These are phyloP conservation scores for Tragelaphus imberbis DNA, from an alignment of 2,113 vertebrate genomes.

Conservation along the genomic window DNA sequence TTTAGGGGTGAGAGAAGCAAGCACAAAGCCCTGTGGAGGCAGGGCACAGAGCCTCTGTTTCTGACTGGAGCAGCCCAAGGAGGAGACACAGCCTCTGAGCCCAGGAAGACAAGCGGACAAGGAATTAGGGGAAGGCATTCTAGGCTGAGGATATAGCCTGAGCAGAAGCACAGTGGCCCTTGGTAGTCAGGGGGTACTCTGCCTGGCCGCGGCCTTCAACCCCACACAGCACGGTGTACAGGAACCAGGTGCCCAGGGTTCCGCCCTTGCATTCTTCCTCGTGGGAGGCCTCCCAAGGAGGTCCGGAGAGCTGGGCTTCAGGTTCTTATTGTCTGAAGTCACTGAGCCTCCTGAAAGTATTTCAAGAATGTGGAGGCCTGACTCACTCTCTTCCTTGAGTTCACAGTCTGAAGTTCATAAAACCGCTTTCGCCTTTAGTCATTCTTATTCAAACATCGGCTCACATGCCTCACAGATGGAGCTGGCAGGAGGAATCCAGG, in stretches of 20 bases:
- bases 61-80: neutral
- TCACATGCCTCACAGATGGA: conserved; percentile 66
- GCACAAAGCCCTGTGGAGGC: neutral
- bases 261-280: neutral
- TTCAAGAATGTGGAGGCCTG: conserved; percentile 65
- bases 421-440: conserved; percentile 55
- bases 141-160: neutral
- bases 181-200: neutral
- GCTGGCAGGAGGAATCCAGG: conserved; percentile 35
- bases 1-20: neutral
- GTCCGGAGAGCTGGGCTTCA: neutral
- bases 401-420: conserved; percentile 69
- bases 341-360: conserved; percentile 61
- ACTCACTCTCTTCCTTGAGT: conserved; percentile 69
- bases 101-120: neutral
- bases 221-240: neutral
- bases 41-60: neutral
- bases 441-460: conserved; percentile 63
- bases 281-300: conserved; percentile 44
- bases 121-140: neutral
- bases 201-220: neutral
- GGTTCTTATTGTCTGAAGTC: conserved; percentile 70
- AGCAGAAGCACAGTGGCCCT: neutral
- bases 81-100: neutral
- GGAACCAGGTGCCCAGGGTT: neutral